Conservation (phyloP, 2,888 invertebrate genomes). For the Mimumesa dahlbomi region DNA sequence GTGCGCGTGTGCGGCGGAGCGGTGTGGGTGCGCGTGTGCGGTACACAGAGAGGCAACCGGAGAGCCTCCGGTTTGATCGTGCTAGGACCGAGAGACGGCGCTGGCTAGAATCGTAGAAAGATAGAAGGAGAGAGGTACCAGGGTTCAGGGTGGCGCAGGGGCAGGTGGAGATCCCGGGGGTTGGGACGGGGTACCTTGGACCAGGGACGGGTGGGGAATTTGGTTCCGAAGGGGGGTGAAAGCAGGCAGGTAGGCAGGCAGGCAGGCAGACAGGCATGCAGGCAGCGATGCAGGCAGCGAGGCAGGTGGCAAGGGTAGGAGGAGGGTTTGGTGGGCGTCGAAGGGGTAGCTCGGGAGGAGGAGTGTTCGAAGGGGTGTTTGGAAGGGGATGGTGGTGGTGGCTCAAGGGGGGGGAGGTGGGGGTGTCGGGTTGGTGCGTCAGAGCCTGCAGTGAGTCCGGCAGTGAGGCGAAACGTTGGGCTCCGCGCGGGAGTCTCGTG, state of each 20-base stretch:
- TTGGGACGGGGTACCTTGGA: too few relatives aligned
- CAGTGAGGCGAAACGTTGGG: conserved; percentile 79
- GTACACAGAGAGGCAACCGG: conserved; percentile 16
- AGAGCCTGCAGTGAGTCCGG: conserved; percentile 79
- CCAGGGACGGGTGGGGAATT: conserved; percentile 24
- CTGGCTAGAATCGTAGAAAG: background rate
- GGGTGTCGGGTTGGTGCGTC: conserved; percentile 75
- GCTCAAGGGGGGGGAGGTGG: conserved; percentile 61
- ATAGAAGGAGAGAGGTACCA: background rate
- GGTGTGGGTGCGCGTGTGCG: conserved; percentile 35
- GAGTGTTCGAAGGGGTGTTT: conserved; percentile 48
- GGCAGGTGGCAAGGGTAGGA: conserved; percentile 37
- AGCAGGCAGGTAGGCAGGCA: conserved; percentile 32
- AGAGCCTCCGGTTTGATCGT: conserved; percentile 31
- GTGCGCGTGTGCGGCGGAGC: background rate
- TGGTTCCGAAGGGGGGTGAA: conserved; percentile 33
- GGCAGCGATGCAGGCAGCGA: conserved; percentile 39
- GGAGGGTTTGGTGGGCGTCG: conserved; percentile 32
- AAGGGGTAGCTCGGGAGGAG: conserved; percentile 46
- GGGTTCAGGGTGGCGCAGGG: background rate
- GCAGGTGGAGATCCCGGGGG: conserved; percentile 39
- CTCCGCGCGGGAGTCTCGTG: conserved; percentile 79
- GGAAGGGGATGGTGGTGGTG: conserved; percentile 51
- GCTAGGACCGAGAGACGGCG: conserved; percentile 52
- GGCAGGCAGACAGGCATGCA: conserved; percentile 44